Evolutionary conservation across 2,797 vertebrate genomes (phyloP).

Genomic region (Nasua narica): DNA sequence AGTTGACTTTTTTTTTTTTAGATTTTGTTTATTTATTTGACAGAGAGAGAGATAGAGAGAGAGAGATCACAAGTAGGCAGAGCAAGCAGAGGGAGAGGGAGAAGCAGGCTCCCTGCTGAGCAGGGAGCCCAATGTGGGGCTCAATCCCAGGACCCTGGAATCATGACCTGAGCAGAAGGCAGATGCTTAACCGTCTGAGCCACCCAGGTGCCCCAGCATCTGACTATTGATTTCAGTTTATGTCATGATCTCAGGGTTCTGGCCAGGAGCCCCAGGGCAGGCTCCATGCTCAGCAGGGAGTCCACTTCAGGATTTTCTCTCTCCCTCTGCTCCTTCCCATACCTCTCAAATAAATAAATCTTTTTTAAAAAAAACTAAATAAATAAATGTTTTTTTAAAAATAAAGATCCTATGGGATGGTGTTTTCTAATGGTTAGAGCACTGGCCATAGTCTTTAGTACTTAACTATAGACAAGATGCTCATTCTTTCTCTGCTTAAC

Average conservation of each 20-base stretch:
- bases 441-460: neutral
- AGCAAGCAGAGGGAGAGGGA: no score
- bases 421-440: neutral
- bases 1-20: no score
- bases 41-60: no score
- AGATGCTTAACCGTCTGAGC: no score
- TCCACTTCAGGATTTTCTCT: neutral
- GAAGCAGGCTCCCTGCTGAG: no score
- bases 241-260: neutral
- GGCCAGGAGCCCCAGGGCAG: neutral
- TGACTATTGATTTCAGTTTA: neutral
- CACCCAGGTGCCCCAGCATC: neutral
- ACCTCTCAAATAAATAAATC: neutral
- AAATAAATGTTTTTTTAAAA: no score
- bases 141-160: no score
- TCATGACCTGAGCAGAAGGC: no score
- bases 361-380: neutral
- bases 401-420: no score
- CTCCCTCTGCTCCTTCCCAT: neutral
- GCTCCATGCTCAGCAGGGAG: neutral
- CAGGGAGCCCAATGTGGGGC: no score
- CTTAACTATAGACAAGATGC: neutral
- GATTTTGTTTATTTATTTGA: no score
- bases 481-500: neutral
- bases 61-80: no score